phyloP scores from a whole-genome alignment of 2,888 invertebrate species.

The Eupithecia pulchellata region DNA sequence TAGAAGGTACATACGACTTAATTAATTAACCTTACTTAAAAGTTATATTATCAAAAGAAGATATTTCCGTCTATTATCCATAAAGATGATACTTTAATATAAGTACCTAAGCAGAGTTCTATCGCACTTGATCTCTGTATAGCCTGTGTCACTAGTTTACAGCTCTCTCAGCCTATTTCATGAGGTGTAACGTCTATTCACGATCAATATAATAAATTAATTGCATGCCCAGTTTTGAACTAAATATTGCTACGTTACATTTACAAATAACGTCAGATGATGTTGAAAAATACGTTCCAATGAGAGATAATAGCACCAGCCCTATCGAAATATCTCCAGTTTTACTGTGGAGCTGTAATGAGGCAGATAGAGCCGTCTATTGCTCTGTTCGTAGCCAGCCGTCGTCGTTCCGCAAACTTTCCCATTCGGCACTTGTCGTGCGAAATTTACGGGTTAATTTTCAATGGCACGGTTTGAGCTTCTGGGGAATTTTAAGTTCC shows the following conservation, averaged over 20 bases:
- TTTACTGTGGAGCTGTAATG: conserved; percentile 64
- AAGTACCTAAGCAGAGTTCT: too few relatives aligned
- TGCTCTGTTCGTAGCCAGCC: conserved; percentile 65
- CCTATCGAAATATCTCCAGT: conserved; percentile 28
- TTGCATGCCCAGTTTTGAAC: not conserved
- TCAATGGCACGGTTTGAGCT: conserved; percentile 77
- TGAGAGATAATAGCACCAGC: not conserved
- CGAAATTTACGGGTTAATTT: conserved; percentile 84
- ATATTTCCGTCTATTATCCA: too few relatives aligned
- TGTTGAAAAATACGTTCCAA: not conserved
- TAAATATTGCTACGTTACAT: not conserved
- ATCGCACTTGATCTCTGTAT: too few relatives aligned
- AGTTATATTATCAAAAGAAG: too few relatives aligned
- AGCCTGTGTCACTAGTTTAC: too few relatives aligned
- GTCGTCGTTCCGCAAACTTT: conserved; percentile 81
- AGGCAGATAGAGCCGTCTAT: conserved; percentile 64
- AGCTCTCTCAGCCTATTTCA: too few relatives aligned
- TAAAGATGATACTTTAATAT: too few relatives aligned
- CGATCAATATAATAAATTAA: not conserved
- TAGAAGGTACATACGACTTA: too few relatives aligned
- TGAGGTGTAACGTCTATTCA: too few relatives aligned
- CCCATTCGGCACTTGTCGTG: conserved; percentile 80
- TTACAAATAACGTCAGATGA: not conserved
- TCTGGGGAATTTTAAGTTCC: conserved; percentile 73
- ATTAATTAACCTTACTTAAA: too few relatives aligned